Conservation (phyloP, 1,140 invertebrate genomes). For the Nephila pilipes region DNA sequence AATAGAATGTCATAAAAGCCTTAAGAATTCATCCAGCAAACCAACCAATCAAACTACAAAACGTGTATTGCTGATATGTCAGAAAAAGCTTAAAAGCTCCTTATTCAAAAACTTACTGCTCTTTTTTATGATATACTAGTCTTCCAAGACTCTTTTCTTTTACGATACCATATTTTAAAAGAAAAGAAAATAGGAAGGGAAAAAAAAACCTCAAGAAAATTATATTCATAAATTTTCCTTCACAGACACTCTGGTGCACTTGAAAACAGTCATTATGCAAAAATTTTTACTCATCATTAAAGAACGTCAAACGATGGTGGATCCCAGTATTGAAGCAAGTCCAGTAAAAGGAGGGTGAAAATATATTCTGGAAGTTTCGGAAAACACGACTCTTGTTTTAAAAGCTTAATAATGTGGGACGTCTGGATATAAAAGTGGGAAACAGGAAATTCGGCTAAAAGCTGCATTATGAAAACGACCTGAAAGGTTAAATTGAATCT, state of each 20-base stretch:
- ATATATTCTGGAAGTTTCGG: constrained; percentile 37
- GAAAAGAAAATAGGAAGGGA: background rate
- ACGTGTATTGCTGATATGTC: background rate
- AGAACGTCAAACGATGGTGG: background rate
- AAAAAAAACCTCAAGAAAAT: constrained; percentile 30
- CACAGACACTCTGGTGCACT: background rate
- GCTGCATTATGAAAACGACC: constrained; percentile 73
- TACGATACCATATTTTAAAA: background rate
- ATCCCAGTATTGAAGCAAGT: background rate
- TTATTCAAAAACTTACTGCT: background rate
- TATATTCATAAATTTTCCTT: constrained; percentile 58
- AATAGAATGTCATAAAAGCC: too few relatives aligned
- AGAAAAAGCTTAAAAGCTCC: background rate
- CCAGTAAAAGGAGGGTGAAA: background rate
- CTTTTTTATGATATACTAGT: background rate
- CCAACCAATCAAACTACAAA: background rate
- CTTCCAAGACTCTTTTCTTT: too few relatives aligned
- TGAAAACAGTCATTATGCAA: constrained; percentile 62
- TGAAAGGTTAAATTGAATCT: constrained; percentile 75
- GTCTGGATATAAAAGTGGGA: constrained; percentile 61
- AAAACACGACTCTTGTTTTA: constrained; percentile 74
- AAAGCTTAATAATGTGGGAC: constrained; percentile 68
- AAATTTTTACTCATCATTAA: constrained; percentile 68
- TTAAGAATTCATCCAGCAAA: background rate
- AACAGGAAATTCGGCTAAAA: constrained; percentile 58